Conservation (phyloP, 2,113 vertebrate species). For the Lasiurus borealis region DNA sequence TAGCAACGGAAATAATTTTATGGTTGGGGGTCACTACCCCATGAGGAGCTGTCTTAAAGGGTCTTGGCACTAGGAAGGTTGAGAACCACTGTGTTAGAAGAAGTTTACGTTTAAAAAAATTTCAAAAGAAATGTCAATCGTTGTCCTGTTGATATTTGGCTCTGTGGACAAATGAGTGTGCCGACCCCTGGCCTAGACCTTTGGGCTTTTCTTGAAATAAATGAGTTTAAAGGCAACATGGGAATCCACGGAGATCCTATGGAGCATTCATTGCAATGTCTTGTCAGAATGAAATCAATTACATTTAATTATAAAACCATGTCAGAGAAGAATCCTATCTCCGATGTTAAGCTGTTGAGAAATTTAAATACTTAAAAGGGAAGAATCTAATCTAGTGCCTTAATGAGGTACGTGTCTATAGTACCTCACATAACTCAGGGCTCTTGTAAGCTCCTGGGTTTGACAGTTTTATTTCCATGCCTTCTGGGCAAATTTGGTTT, state of each 20-base stretch:
- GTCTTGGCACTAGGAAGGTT: no score
- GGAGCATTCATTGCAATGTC: not conserved
- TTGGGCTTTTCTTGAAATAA: conserved; percentile 21
- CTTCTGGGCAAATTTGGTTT: conserved; percentile 25
- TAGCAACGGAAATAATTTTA: no score
- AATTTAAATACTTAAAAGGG: conserved; percentile 39
- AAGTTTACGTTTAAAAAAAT: no score
- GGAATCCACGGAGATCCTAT: no score
- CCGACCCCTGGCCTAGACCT: not conserved
- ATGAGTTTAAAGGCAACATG: not conserved
- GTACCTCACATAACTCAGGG: not conserved
- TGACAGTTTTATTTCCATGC: conserved; percentile 7
- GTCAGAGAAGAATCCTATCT: not conserved
- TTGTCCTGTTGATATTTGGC: no score
- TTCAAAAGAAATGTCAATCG: no score
- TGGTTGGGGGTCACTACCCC: no score
- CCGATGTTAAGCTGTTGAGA: not conserved
- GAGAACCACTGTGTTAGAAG: no score
- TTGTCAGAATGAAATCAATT: conserved; percentile 9
- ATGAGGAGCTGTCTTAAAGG: no score
- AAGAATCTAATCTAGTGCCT: not conserved
- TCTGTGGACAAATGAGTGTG: no score
- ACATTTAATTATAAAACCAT: conserved; percentile 1
- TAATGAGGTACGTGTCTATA: not conserved
- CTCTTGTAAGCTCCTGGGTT: not conserved